Base-by-base conservation (phyloP, 2,113 vertebrate genomes). In the Excalfactoria chinensis region DNA sequence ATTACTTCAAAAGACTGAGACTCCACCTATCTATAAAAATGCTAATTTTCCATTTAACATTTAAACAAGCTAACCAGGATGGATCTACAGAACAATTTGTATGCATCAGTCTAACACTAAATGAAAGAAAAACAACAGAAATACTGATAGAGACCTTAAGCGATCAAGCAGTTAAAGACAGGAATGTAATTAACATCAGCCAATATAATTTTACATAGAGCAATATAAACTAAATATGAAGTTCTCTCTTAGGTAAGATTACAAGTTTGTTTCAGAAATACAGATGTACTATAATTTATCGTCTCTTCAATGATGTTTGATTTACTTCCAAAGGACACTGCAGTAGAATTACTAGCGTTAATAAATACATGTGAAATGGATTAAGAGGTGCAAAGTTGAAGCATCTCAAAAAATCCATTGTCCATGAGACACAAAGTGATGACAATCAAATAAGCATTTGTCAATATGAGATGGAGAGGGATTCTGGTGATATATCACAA, bases 301-400 rank as follows among this genome's bases (percentile, higher is more conserved):
- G 35, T 71, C 51, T 68, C 80, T 51, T 48, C 30, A 84, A 78
- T 1, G 1, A 37, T 15, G 40, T 78, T 81, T 78, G 32, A 78
- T 86, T 89, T 68, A 81, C 58, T 84, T 92, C 73, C 56, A 81
- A 86, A 90, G 58, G 58, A 90, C 23, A 68, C 3, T 59, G 58
- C 62, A 75, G 68, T 3, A 86, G 53, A 78, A 90, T 82, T 60
- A 92, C 67, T 48, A 87, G 48, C 18, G 13, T 49, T 93, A 89
- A 89, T 82, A 58, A 89, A 59, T 49, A 93, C 37, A 69, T 0
- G 3, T 58, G 40, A 84, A 84, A 92, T 44, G 34, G 71, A 91
- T 91, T 92, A 82, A 87, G 59, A 91, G 35, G 13, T 63, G 37
- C 15, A 82, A 84, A 69, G 71, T 6, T 83, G 82, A 93, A 89